A percentile compares a stretch with the other conserved stretches of the same genome.
Conservation (phyloP, 2,797 vertebrate genomes). For the Mus minutoides region DNA sequence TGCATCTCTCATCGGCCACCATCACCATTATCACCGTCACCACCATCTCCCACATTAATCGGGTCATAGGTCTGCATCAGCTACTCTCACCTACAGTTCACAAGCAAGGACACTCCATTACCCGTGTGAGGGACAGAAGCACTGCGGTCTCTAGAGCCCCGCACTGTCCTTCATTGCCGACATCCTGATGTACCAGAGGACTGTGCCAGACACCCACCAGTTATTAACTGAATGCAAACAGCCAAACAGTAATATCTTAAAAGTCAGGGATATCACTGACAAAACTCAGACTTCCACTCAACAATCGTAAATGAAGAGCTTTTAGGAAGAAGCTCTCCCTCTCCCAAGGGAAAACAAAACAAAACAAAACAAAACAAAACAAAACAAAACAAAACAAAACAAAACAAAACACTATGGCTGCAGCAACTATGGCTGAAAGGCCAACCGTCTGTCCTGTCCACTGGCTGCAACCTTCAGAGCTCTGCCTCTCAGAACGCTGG, state of each 20-base stretch:
- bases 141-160: not conserved
- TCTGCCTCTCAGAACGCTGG: not conserved
- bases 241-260: not conserved
- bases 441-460: slow-evolving; percentile 70
- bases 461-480: slow-evolving; percentile 57
- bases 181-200: not conserved
- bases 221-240: not conserved
- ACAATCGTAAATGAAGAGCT: not conserved
- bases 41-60: too few species aligned
- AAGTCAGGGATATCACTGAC: not conserved
- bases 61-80: not conserved
- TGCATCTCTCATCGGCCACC: not conserved
- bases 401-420: not conserved
- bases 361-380: too few species aligned
- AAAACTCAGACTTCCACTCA: not conserved
- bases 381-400: too few species aligned
- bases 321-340: not conserved
- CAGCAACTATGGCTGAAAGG: not conserved
- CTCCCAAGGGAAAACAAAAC: not conserved
- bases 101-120: not conserved
- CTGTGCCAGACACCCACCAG: not conserved
- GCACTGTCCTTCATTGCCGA: not conserved
- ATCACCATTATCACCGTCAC: too few species aligned
- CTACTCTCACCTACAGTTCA: not conserved
- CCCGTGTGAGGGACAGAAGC: not conserved